Conservation (phyloP, 2,797 vertebrate species). For the Sparidentex hasta region DNA sequence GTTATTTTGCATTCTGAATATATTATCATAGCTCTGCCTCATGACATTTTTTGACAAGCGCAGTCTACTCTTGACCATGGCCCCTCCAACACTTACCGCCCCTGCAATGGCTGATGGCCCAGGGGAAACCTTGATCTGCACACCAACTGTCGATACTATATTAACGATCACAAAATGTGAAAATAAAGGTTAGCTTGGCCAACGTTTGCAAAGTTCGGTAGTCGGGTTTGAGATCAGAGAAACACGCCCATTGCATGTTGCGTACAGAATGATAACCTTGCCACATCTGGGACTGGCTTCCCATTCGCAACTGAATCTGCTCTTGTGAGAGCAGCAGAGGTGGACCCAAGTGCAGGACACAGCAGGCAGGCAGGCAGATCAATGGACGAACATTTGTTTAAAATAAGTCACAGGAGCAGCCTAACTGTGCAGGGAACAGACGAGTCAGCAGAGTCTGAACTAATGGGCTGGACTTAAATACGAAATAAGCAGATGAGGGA, state of each 20-base stretch:
- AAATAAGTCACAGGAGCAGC: too few relatives aligned
- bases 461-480: too few relatives aligned
- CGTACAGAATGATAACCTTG: neutral
- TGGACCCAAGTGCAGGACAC: too few relatives aligned
- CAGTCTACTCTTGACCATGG: conserved; percentile 6
- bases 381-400: too few relatives aligned
- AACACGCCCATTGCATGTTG: neutral
- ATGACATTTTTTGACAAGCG: conserved; percentile 8
- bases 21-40: neutral
- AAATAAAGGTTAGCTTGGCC: neutral
- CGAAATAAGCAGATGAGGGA: too few relatives aligned
- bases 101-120: neutral
- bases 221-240: neutral
- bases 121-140: neutral
- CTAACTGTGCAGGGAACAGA: too few relatives aligned
- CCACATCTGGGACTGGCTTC: too few relatives aligned
- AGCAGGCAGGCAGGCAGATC: too few relatives aligned
- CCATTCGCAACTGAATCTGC: too few relatives aligned
- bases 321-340: too few relatives aligned
- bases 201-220: neutral
- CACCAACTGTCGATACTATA: neutral
- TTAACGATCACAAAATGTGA: neutral
- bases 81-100: neutral
- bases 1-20: conserved; percentile 21
- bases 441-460: too few relatives aligned